Percentiles rank a stretch among this genome's conserved stretches.
phyloP scores from a whole-genome alignment of 2,888 invertebrate genomes.

The Microplitis manilae region DNA sequence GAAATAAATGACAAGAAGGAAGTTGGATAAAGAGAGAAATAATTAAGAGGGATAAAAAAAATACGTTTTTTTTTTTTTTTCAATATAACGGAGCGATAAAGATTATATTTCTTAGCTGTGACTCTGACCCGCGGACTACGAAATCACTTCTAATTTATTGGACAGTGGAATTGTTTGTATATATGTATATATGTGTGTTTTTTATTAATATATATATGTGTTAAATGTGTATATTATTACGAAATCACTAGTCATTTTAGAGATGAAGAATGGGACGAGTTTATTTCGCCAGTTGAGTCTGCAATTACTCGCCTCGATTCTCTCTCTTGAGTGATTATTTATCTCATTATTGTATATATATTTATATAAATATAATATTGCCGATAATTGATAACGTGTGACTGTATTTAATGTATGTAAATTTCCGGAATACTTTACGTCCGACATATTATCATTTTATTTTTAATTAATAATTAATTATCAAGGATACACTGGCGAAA shows the following conservation, averaged over 20 bases:
- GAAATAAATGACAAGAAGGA: constrained; percentile 6
- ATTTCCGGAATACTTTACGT: neutral
- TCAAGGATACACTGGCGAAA: neutral
- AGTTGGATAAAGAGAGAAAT: constrained; percentile 17
- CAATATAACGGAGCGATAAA: constrained; percentile 42
- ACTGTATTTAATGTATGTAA: neutral
- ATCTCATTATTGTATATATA: neutral
- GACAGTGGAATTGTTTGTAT: constrained; percentile 39
- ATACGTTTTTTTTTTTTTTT: neutral
- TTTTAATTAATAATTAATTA: neutral
- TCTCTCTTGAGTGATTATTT: constrained; percentile 2
- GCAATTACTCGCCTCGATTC: constrained; percentile 16
- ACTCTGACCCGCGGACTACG: constrained; percentile 53
- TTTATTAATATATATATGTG: constrained; percentile 13
- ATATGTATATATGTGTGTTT: constrained; percentile 13
- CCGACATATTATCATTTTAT: neutral
- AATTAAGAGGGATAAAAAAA: neutral
- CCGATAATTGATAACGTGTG: neutral
- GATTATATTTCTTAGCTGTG: constrained; percentile 43
- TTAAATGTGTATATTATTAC: constrained; percentile 43
- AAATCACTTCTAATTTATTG: constrained; percentile 53
- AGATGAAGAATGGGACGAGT: constrained; percentile 1
- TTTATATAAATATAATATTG: neutral
- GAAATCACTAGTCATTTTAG: constrained; percentile 33
- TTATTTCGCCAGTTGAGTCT: constrained; percentile 12